A percentile compares a stretch with the other conserved stretches of the same genome.
These are phyloP conservation scores for Siphamia tubifer DNA, from an alignment of 2,113 vertebrate species.

Conservation along the genomic window DNA sequence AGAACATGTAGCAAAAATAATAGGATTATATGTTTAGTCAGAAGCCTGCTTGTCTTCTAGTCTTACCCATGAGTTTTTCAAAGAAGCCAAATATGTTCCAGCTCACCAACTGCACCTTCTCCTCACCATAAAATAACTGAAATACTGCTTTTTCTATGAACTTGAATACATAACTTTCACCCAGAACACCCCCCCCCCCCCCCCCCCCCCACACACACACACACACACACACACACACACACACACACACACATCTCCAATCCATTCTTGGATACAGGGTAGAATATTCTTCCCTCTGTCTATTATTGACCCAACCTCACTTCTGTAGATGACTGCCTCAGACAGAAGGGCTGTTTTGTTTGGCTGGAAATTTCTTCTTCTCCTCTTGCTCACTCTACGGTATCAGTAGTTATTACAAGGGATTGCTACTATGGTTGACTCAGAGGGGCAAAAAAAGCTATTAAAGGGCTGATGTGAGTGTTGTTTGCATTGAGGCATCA, in stretches of 20 bases:
- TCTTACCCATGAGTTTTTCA: slow-evolving; percentile 10
- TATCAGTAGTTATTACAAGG: slow-evolving; percentile 64
- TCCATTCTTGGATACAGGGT: slow-evolving; percentile 31
- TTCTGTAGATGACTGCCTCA: slow-evolving; percentile 41
- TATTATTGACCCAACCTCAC: slow-evolving; percentile 61
- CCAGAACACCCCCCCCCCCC: too few relatives aligned
- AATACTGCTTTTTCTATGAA: slow-evolving; percentile 33
- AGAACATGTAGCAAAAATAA: slow-evolving; percentile 32
- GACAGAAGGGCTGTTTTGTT: slow-evolving; percentile 38
- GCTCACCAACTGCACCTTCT: slow-evolving; percentile 37
- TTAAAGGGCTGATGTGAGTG: slow-evolving; percentile 56
- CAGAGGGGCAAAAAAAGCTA: slow-evolving; percentile 37
- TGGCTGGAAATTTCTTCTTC: slow-evolving; percentile 45
- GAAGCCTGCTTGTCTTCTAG: slow-evolving; percentile 14
- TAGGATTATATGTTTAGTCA: slow-evolving; percentile 45
- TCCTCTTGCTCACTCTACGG: slow-evolving; percentile 51
- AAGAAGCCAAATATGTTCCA: neutral
- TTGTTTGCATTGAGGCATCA: slow-evolving; percentile 69
- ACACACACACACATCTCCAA: slow-evolving; percentile 32
- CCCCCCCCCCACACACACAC: too few relatives aligned
- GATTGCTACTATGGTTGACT: slow-evolving; percentile 50
- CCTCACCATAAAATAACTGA: slow-evolving; percentile 42
- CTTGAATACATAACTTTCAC: slow-evolving; percentile 25
- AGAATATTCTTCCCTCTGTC: slow-evolving; percentile 39
- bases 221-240: too few relatives aligned